Base-by-base conservation (phyloP, 2,113 vertebrate species). In the Charadrius vociferus region DNA sequence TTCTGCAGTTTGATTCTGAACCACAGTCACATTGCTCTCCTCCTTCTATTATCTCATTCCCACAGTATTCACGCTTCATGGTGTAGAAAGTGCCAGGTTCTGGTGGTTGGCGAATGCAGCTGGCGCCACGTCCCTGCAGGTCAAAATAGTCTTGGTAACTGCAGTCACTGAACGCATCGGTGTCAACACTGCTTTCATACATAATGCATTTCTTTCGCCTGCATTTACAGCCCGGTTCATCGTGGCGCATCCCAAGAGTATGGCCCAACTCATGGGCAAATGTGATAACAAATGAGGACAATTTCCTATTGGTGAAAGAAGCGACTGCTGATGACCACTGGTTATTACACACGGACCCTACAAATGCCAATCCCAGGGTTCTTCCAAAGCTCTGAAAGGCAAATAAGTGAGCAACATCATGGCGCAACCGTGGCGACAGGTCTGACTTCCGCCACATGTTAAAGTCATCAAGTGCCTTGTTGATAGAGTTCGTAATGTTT, bases 11-110 rank as follows among this genome's bases (percentile, higher is more conserved):
- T 50, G 62, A 43, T 52, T 67, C 15, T 79, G 93, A 80, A 45
- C 98, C 98, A 90, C 98, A 98, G 87, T 98, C 98, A 85, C 98
- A 98, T 1, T 97, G 32, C 56, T 98, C 98, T 52, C 81, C 10
- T 0, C 20, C 71, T 93, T 98, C 98, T 65, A 98, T 80, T 68
- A 97, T 9, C 36, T 94, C 95, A 87, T 98, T 98, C 23, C 98
- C 98, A 88, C 97, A 98, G n/a, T 72, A 83, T 10, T 93, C 56
- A 29, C 0, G 32, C 32, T 30, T 85, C 6, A 6, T 2, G 1
- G 80, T 49, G 79, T 97, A 98, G 18, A 89, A 91, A 86, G 34
- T 67, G 85, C 90, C 34, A 0, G 75, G 53, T 18, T 79, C 34
- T 50, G 96, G 50, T 20, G 81, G 56, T 1, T 84, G 81, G 32